Evolutionary conservation across 2,797 vertebrate genomes (phyloP), one percentile per base, ranked within the genome.

Genomic region (Onychomys arenicola): DNA sequence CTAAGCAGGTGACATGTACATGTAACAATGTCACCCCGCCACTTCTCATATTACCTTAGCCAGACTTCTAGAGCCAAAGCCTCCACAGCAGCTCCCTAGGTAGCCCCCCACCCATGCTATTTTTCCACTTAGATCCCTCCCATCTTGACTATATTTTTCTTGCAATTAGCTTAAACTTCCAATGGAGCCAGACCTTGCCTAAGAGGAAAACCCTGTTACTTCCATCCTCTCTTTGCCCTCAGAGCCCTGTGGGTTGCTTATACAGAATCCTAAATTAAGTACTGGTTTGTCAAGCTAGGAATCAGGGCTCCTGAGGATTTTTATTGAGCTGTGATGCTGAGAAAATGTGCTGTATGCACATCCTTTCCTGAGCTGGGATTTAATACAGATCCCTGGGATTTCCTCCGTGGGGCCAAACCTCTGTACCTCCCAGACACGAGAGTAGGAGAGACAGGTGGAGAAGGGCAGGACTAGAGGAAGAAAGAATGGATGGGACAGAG

Each of bases 281-380:
- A 80, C 89, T 91, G 52, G 61, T 94, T 86, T 95, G 59, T 80
- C 73, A 84, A 84, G 73, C 46, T 46, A 37, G 46, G n/a, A 94
- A 76, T 84, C 71, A 86, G 85, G 55, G 86, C 86, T 97, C 86
- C 65, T 89, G 83, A 88, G 75, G 57, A 92, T 95, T 97, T 96
- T 96, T 92, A 91, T 25, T 92, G 89, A 95, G 59, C 82, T 21
- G 34, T 82, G 87, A 95, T 84, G 65, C 89, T 85, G 55, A 71
- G 85, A 90, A 97, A 93, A 23, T 90, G 77, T 27, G 85, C 77
- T 90, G 23, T 13, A 46, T 32, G 78, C 10, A 96, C 67, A 59
- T 83, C 78, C 19, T 96, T 96, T 69, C 14, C 63, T 14, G 40
- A 89, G 78, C 73, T 91, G 87, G 71, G 84, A 75, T 85, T 95